These are phyloP conservation scores for Pipa parva DNA, from an alignment of 2,113 vertebrate genomes.

Conservation along the genomic window DNA sequence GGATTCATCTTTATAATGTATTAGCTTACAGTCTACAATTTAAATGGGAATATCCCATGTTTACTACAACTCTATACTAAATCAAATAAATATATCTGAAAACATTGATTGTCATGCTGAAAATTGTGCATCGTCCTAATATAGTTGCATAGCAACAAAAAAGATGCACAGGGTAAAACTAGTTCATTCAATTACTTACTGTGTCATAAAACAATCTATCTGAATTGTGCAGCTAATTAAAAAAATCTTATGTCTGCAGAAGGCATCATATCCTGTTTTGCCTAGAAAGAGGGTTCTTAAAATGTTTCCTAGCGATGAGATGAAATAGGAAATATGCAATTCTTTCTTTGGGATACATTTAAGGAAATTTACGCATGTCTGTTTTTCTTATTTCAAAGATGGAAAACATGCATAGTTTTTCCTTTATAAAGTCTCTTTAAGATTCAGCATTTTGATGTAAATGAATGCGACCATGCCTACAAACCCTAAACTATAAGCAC, in stretches of 20 bases:
- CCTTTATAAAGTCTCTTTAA: no score
- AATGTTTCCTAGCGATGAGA: no score
- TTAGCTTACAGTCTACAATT: background rate
- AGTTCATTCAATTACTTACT: conserved; percentile 50
- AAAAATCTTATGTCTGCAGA: conserved; percentile 47
- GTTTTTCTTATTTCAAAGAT: no score
- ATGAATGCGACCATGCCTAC: no score
- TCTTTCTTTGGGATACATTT: no score
- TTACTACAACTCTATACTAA: conserved; percentile 54
- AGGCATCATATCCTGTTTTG: conserved; percentile 42
- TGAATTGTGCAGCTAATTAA: background rate
- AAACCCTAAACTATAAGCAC: no score
- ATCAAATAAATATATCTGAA: conserved; percentile 70
- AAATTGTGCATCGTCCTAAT: conserved; percentile 60
- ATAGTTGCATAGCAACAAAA: conserved; percentile 85
- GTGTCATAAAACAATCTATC: conserved; percentile 12
- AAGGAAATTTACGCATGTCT: no score
- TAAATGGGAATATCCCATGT: conserved; percentile 49
- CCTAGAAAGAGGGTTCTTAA: conserved; percentile 24
- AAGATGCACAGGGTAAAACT: conserved; percentile 63
- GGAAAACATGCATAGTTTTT: no score
- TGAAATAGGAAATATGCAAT: no score
- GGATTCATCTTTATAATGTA: background rate
- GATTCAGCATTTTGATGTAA: no score
- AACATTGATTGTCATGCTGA: conserved; percentile 73